Conservation (phyloP, 2,113 vertebrate genomes). For the Sitta europaea region DNA sequence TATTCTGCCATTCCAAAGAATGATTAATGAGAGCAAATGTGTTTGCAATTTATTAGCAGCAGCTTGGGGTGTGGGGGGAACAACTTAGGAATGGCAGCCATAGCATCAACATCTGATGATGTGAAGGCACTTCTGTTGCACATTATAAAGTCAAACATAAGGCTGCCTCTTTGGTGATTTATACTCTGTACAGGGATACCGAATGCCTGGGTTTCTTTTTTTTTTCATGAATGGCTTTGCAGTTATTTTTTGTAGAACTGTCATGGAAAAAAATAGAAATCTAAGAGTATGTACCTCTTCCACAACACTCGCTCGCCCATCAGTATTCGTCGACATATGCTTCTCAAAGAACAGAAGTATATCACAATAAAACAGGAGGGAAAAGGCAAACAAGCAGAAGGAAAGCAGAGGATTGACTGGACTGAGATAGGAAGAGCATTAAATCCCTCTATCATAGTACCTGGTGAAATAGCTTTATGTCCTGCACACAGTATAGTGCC, state of each 20-base stretch:
- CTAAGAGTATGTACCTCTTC: background rate
- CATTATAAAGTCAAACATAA: conserved; percentile 50
- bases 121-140: conserved; percentile 40
- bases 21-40: conserved; percentile 72
- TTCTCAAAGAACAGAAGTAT: conserved; percentile 14
- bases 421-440: background rate
- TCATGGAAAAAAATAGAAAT: background rate
- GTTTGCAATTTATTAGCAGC: conserved; percentile 59
- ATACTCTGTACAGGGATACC: background rate
- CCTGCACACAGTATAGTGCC: background rate
- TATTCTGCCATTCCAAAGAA: conserved; percentile 70
- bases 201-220: conserved; percentile 7
- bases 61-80: background rate
- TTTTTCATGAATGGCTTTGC: conserved; percentile 45
- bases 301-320: background rate
- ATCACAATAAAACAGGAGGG: conserved; percentile 16
- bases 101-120: conserved; percentile 48
- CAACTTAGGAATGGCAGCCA: conserved; percentile 21
- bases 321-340: background rate
- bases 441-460: background rate
- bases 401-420: background rate
- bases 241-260: conserved; percentile 11
- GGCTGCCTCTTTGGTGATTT: conserved; percentile 45
- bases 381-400: conserved; percentile 9
- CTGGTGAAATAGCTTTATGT: background rate